Conservation (phyloP, 2,113 vertebrate species). For the Caracal caracal region DNA sequence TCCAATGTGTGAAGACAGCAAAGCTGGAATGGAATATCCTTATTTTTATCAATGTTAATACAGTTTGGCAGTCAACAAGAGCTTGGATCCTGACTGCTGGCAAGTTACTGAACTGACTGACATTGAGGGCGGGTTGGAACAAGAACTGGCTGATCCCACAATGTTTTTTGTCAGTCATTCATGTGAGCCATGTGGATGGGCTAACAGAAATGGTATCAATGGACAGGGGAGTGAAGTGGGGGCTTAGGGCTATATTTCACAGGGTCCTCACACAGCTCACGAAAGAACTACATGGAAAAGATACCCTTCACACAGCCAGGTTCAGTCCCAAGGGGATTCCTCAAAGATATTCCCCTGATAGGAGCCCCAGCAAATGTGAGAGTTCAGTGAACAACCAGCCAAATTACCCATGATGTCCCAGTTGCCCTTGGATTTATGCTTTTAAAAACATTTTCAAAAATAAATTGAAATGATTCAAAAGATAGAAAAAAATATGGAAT, state of each 20-base stretch:
- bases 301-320: not conserved
- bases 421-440: not conserved
- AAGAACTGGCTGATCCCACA: not conserved
- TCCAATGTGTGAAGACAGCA: not conserved
- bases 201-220: not conserved
- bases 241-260: not conserved
- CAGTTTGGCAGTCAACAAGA: not conserved
- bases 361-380: not conserved
- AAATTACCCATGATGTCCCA: not conserved
- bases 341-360: not conserved
- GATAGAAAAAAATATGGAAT: not conserved
- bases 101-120: not conserved
- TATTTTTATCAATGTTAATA: not conserved
- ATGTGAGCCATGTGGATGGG: fast-evolving
- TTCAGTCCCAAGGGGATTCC: not conserved
- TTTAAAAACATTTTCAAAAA: not conserved
- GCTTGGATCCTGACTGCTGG: not conserved
- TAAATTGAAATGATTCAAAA: constrained; percentile 31
- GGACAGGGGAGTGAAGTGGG: no score
- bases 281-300: not conserved
- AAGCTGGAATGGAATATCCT: not conserved
- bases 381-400: not conserved
- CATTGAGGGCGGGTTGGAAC: not conserved
- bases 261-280: not conserved
- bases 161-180: not conserved